Conservation (phyloP, 2,113 vertebrate species). For the Indicator indicator region DNA sequence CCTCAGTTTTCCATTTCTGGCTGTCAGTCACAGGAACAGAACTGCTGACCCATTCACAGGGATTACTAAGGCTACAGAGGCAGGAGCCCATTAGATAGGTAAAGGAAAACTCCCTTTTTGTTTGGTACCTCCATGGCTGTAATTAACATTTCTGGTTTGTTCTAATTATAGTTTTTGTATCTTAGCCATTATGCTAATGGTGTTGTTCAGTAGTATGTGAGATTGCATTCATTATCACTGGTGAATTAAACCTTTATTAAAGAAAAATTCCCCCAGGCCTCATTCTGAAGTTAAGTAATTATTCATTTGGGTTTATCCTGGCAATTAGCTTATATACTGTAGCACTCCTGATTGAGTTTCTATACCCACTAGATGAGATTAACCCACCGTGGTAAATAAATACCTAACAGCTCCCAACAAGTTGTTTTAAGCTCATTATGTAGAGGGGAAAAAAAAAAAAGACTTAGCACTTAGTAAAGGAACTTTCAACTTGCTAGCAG, state of each 20-base stretch:
- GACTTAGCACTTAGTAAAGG: constrained; percentile 31
- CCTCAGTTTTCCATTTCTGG: constrained; percentile 39
- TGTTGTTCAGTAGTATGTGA: constrained; percentile 87
- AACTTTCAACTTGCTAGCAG: constrained; percentile 39
- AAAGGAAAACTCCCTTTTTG: constrained; percentile 70
- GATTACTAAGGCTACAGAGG: constrained; percentile 8
- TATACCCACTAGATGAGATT: constrained; percentile 81
- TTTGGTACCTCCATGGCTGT: constrained; percentile 79
- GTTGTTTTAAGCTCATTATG: constrained; percentile 67
- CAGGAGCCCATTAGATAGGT: constrained; percentile 39
- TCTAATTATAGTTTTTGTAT: constrained; percentile 89
- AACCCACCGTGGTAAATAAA: constrained; percentile 82
- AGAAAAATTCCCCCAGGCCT: constrained; percentile 85
- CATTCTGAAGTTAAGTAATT: constrained; percentile 87
- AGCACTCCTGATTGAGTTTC: constrained; percentile 80
- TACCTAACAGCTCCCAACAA: constrained; percentile 68
- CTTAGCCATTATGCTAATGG: constrained; percentile 86
- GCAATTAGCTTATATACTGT: constrained; percentile 86
- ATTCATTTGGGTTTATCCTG: constrained; percentile 87
- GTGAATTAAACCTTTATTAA: constrained; percentile 91
- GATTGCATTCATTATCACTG: constrained; percentile 89
- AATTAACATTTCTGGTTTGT: constrained; percentile 85
- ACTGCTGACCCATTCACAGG: neutral
- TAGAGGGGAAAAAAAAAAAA: neutral
- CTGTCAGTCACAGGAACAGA: constrained; percentile 8